Conservation (phyloP, 64 coral and sea anemone species). For the Trachythela sp. region DNA sequence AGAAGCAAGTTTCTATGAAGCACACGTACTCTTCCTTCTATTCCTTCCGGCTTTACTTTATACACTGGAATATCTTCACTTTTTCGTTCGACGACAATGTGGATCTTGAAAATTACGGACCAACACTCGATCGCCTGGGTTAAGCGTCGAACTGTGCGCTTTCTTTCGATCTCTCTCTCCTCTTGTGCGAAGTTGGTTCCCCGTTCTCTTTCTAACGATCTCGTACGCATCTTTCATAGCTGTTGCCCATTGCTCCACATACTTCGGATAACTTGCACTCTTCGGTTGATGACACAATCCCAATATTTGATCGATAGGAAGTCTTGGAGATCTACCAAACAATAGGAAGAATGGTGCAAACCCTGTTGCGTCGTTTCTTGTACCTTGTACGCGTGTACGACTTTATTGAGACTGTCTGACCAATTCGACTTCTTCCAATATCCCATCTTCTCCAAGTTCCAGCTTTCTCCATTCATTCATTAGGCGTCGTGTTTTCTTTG, state of each 20-base stretch:
- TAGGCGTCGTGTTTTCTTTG: neutral
- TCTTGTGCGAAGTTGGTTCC: constrained; percentile 5
- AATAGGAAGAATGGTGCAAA: constrained; percentile 14
- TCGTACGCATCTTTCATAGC: constrained; percentile 23
- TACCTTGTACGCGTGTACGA: neutral
- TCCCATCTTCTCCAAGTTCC: neutral
- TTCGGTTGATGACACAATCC: constrained; percentile 9
- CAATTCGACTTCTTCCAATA: too few relatives aligned
- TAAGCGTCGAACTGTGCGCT: constrained; percentile 22
- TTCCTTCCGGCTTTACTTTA: constrained; percentile 44
- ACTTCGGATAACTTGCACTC: constrained; percentile 1
- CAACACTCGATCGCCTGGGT: constrained; percentile 55
- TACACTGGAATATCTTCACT: constrained; percentile 59
- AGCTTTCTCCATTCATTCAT: constrained; percentile 12
- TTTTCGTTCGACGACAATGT: constrained; percentile 47
- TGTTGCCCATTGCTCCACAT: constrained; percentile 15
- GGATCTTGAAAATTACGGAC: constrained; percentile 46
- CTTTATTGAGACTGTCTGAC: too few relatives aligned
- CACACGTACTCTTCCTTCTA: constrained; percentile 25
- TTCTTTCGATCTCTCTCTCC: constrained; percentile 31
- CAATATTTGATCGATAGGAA: constrained; percentile 13
- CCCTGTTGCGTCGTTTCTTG: neutral
- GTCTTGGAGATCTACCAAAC: constrained; percentile 6
- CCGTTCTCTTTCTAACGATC: neutral
- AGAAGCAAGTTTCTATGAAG: constrained; percentile 48